phyloP scores from a whole-genome alignment of 2,113 vertebrate genomes.

The Chauna torquata region DNA sequence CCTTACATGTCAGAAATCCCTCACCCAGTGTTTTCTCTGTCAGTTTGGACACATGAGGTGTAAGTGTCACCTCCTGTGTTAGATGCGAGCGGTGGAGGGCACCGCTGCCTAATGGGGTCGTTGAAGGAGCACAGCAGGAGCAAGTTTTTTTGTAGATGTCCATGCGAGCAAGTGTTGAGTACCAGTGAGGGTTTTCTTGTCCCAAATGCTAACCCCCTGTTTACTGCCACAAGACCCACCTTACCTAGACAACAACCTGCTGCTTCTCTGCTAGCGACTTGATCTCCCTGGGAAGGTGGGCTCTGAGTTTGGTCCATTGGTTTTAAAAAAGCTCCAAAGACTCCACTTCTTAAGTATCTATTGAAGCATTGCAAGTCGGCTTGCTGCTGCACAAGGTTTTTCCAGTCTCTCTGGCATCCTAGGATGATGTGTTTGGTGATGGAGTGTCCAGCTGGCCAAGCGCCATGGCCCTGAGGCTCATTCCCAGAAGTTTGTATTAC shows the following conservation, averaged over 20 bases:
- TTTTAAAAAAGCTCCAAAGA: not conserved
- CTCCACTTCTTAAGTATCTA: accelerated
- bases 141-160: not conserved
- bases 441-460: not conserved
- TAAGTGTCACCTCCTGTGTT: not conserved
- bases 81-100: not conserved
- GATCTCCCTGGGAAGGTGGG: not conserved
- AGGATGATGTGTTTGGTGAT: not conserved
- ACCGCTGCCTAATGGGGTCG: not conserved
- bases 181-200: not conserved
- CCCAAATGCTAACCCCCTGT: accelerated
- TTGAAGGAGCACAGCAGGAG: not conserved
- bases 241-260: not conserved
- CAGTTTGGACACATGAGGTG: not conserved
- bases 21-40: accelerated
- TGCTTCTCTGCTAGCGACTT: accelerated
- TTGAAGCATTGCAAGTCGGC: not conserved
- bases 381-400: not conserved
- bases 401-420: not conserved
- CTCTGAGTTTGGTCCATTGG: not conserved
- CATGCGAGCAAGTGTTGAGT: not conserved
- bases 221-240: not conserved
- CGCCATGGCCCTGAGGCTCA: not conserved
- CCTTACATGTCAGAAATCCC: not conserved
- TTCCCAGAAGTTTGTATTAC: not conserved